These are phyloP conservation scores for Dermatophagoides farinae DNA, from an alignment of 1,140 invertebrate species.

Conservation along the genomic window DNA sequence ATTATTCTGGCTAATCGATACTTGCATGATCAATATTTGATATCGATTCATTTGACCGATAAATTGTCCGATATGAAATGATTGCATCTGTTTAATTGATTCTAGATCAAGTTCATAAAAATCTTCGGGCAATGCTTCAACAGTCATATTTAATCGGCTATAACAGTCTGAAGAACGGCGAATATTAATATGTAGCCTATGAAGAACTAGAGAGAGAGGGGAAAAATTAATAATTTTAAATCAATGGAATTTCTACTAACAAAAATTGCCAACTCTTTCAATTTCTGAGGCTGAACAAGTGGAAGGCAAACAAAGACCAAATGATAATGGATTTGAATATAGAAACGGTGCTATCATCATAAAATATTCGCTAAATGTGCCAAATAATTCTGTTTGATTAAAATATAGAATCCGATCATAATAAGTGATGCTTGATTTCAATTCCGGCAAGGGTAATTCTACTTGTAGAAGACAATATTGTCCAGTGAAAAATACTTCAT, in stretches of 20 bases:
- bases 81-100: too few relatives aligned
- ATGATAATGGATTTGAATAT: slow-evolving; percentile 4
- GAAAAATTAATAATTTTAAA: neutral
- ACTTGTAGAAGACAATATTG: slow-evolving; percentile 5
- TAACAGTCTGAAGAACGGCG: neutral
- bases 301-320: slow-evolving; percentile 6
- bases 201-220: neutral
- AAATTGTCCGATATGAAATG: too few relatives aligned
- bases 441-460: slow-evolving; percentile 1
- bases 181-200: neutral
- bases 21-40: slow-evolving; percentile 4
- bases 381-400: neutral
- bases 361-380: neutral
- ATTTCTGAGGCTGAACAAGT: neutral
- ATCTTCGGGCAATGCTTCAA: neutral
- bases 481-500: slow-evolving; percentile 4
- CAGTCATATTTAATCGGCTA: neutral
- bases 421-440: neutral
- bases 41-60: neutral
- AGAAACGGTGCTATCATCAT: neutral
- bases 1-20: neutral
- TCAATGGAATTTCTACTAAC: slow-evolving; percentile 5
- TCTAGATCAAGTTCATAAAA: neutral
- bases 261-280: neutral
- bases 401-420: neutral